Percentiles rank a stretch among this genome's conserved stretches.
Evolutionary conservation across 2,888 invertebrate species (phyloP).

Genomic region (Erannis defoliaria): DNA sequence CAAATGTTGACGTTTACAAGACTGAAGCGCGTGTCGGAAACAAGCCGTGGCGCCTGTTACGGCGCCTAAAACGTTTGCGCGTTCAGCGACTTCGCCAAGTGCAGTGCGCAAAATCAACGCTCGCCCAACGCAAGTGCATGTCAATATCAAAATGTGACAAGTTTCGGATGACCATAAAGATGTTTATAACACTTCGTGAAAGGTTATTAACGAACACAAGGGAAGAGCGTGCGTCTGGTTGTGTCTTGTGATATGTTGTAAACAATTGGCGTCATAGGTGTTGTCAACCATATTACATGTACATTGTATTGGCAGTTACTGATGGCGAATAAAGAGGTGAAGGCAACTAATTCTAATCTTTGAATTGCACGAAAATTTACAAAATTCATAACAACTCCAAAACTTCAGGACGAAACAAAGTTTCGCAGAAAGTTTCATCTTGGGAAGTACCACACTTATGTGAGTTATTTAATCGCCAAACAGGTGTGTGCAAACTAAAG

Average conservation of each 20-base stretch:
- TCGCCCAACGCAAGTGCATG: constrained; percentile 62
- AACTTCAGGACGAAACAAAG: neutral
- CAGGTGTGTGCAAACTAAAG: too few relatives aligned
- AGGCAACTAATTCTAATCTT: too few relatives aligned
- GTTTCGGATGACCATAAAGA: constrained; percentile 52
- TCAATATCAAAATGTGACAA: constrained; percentile 61
- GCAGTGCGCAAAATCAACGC: constrained; percentile 76
- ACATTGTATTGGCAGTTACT: too few relatives aligned
- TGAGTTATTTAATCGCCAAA: too few relatives aligned
- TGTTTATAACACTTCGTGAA: constrained; percentile 48
- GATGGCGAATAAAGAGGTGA: too few relatives aligned
- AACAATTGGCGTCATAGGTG: constrained; percentile 20
- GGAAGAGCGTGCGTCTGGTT: constrained; percentile 1
- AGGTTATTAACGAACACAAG: constrained; percentile 34
- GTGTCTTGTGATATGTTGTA: constrained; percentile 18
- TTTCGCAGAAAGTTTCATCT: too few relatives aligned
- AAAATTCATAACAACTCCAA: too few relatives aligned
- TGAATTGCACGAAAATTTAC: too few relatives aligned
- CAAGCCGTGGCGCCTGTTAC: constrained; percentile 14
- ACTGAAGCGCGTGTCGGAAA: constrained; percentile 7
- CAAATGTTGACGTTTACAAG: constrained; percentile 12
- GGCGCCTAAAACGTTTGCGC: constrained; percentile 60
- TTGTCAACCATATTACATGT: constrained; percentile 13
- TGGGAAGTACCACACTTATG: too few relatives aligned
- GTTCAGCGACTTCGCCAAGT: constrained; percentile 62